Evolutionary conservation across 2,888 invertebrate species (phyloP).

Genomic region (Caenorhabditis drosophilae): DNA sequence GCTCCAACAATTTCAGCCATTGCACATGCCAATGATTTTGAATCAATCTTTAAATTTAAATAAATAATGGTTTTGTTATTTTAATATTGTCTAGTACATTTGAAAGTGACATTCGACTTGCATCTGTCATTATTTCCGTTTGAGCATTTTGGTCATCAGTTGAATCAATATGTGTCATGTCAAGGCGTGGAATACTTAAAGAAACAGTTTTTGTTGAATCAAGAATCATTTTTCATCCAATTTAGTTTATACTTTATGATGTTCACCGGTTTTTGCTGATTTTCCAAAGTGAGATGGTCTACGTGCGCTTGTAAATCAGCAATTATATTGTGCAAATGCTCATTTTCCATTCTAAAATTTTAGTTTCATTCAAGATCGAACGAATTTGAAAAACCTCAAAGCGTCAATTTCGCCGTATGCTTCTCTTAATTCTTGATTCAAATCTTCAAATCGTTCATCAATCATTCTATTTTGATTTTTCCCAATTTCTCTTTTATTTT

Average conservation of each 20-base stretch:
- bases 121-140: not conserved
- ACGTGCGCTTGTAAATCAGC: constrained; percentile 8
- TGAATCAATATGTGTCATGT: constrained; percentile 32
- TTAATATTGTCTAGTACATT: not conserved
- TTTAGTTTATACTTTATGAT: not conserved
- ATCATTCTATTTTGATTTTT: constrained; percentile 4
- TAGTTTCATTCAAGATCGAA: not conserved
- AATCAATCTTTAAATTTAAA: constrained; percentile 2
- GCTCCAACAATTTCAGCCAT: constrained; percentile 29
- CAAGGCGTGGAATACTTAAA: constrained; percentile 38
- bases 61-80: not conserved
- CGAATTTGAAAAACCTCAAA: constrained; percentile 9
- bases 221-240: not conserved
- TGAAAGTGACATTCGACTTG: not conserved
- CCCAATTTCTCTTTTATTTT: not conserved
- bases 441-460: constrained; percentile 13
- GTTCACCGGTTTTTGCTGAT: not conserved
- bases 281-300: constrained; percentile 1
- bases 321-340: constrained; percentile 18
- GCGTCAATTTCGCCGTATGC: constrained; percentile 33
- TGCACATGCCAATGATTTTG: constrained; percentile 1
- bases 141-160: not conserved
- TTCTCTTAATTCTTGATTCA: constrained; percentile 19
- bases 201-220: too few species aligned
- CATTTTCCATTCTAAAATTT: constrained; percentile 37